Evolutionary conservation across 92 coral and sea anemone species (phyloP).

Genomic region (Epizoanthus illoricatus): DNA sequence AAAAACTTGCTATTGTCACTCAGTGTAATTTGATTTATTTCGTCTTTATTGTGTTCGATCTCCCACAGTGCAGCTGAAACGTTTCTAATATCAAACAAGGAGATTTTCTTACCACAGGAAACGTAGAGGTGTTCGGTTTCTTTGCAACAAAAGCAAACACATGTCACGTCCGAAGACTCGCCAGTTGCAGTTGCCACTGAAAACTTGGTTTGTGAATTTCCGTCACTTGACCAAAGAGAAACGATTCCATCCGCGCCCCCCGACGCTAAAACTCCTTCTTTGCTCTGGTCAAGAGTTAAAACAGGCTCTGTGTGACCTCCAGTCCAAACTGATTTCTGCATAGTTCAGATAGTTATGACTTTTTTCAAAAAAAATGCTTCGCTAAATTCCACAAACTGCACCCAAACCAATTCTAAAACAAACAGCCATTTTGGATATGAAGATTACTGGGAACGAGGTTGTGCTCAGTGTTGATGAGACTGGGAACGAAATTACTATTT

Average conservation of each 20-base stretch:
- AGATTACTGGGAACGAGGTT: no score
- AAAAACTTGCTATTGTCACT: conserved; percentile 71
- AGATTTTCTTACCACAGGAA: conserved; percentile 76
- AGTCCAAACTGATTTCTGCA: conserved; percentile 63
- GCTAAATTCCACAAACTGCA: no score
- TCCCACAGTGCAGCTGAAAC: conserved; percentile 55
- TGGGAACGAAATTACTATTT: no score
- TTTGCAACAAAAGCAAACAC: conserved; percentile 69
- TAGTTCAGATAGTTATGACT: not conserved
- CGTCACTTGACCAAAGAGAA: conserved; percentile 84
- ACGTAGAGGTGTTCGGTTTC: conserved; percentile 73
- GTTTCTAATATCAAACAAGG: conserved; percentile 74
- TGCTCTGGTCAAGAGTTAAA: conserved; percentile 76
- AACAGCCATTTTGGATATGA: no score
- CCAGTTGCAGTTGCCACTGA: conserved; percentile 12
- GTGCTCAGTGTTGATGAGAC: no score
- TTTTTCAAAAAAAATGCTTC: no score
- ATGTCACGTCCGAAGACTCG: conserved; percentile 50
- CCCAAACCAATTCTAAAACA: no score
- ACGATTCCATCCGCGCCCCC: conserved; percentile 85
- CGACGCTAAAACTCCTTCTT: conserved; percentile 76
- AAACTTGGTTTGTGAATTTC: conserved; percentile 59
- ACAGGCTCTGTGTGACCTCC: conserved; percentile 85
- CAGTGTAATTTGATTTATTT: conserved; percentile 82
- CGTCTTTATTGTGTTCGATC: conserved; percentile 78